phyloP scores from a whole-genome alignment of 1,140 invertebrate species.

The Plutomurus gul region DNA sequence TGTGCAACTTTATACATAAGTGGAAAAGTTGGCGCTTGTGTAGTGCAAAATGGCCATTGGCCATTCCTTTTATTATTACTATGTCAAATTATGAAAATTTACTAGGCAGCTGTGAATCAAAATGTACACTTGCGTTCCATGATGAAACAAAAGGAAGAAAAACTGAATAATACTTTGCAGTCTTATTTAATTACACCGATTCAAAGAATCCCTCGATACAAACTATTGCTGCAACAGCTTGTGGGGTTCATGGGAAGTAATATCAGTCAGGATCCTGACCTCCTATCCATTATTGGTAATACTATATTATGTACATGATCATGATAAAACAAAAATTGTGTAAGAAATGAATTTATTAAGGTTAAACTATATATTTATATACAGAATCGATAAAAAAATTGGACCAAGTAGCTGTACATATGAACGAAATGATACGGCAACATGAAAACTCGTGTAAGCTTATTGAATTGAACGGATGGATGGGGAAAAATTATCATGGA shows the following conservation, averaged over 20 bases:
- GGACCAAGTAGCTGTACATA: conserved; percentile 49
- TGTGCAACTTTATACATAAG: background rate
- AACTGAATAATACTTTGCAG: conserved; percentile 47
- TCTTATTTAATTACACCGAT: conserved; percentile 52
- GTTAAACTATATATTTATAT: background rate
- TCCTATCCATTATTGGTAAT: conserved; percentile 16
- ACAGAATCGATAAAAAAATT: conserved; percentile 45
- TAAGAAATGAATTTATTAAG: background rate
- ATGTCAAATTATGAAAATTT: too few relatives aligned
- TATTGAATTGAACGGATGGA: conserved; percentile 40
- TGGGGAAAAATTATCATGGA: conserved; percentile 43
- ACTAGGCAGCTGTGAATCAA: background rate
- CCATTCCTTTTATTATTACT: too few relatives aligned
- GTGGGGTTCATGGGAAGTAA: conserved; percentile 30
- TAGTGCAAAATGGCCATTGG: background rate
- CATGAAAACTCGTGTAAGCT: conserved; percentile 51
- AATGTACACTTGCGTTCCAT: background rate
- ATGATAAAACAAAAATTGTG: background rate
- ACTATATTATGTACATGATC: background rate
- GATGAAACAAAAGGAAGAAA: conserved; percentile 47
- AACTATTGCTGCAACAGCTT: conserved; percentile 50
- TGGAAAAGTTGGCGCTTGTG: background rate
- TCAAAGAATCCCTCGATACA: conserved; percentile 51
- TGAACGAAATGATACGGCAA: conserved; percentile 52
- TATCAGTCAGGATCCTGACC: conserved; percentile 12